Evolutionary conservation across 2,797 vertebrate genomes (phyloP), one percentile per base, ranked within the genome.

Genomic region (Acanthurus tractus): DNA sequence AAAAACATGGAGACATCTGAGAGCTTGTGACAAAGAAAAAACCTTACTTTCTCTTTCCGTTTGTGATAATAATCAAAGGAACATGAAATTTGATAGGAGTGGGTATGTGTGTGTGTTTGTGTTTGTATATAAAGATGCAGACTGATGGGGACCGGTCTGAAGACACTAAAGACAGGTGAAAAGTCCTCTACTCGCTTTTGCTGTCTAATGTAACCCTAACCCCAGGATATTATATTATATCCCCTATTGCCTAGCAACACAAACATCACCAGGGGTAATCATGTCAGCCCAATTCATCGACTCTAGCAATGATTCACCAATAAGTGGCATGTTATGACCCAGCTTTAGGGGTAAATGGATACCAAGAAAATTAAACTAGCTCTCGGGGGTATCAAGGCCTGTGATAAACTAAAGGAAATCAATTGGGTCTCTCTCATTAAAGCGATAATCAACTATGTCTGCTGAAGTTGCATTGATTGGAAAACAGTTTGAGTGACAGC

Each of bases 361-460:
- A 86, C 76, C 79, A 82, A 46, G 75, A 77, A 91, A 91, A 91
- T 91, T 63, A 90, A 86, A 84, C 20, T 73, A 17, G 52, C 36
- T 85, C 85, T 61, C 84, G 2, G 20, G 64, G 78, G 83, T 7
- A 15, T 48, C 44, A 13, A 4, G 52, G 53, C 40, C 81, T 36
- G 64, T 81, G 83, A 88, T 86, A 86, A 87, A 87, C 63, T 74
- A 91, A 89, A 82, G 87, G 74, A 90, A 90, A 93, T 93, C 89
- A 89, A 91, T 92, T 54, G 13, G 25, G 63, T 65, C 46, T 73
- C 86, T 80, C 91, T 92, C 89, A 90, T 93, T 92, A 93, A 78
- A 87, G 85, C 44, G 7, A 94, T 94, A 90, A 92, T 92, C 90
- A 89, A 91, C 74, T 86, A 68, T 22, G 79, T 85, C 61, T 62